phyloP scores from a whole-genome alignment of 2,888 invertebrate genomes.

The Kryphioiulus occultus region DNA sequence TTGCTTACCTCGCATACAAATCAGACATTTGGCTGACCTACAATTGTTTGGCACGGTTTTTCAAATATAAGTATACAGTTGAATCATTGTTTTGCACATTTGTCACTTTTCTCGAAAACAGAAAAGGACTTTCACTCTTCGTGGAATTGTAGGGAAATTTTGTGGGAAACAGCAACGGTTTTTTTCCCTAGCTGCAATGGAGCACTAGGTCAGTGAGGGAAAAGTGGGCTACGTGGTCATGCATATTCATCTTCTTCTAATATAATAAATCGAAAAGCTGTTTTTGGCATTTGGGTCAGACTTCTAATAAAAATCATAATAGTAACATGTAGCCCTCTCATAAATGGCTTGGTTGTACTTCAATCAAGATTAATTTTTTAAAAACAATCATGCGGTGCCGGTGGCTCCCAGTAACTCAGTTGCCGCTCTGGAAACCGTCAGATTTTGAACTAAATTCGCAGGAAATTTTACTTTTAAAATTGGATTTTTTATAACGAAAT shows the following conservation, averaged over 20 bases:
- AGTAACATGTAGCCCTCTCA: background rate
- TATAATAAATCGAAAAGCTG: constrained; percentile 3
- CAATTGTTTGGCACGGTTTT: background rate
- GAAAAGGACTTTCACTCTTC: constrained; percentile 29
- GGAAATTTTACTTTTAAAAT: background rate
- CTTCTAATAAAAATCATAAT: constrained; percentile 26
- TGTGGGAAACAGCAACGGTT: background rate
- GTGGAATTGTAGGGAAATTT: background rate
- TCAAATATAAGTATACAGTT: background rate
- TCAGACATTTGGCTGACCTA: background rate
- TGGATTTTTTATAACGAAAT: background rate
- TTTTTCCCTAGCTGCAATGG: background rate
- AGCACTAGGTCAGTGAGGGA: background rate
- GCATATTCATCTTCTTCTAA: constrained; percentile 1
- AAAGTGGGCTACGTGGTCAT: constrained; percentile 17
- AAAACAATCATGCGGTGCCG: background rate
- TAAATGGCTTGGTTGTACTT: background rate
- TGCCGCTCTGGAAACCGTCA: background rate
- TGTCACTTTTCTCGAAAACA: background rate
- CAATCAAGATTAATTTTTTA: background rate
- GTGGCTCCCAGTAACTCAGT: background rate
- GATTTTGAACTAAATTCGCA: background rate
- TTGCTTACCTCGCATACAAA: background rate
- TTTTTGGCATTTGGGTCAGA: background rate
- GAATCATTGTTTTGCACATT: background rate